Evolutionary conservation across 2,113 vertebrate genomes (phyloP).

Genomic region (Scatophagus argus): DNA sequence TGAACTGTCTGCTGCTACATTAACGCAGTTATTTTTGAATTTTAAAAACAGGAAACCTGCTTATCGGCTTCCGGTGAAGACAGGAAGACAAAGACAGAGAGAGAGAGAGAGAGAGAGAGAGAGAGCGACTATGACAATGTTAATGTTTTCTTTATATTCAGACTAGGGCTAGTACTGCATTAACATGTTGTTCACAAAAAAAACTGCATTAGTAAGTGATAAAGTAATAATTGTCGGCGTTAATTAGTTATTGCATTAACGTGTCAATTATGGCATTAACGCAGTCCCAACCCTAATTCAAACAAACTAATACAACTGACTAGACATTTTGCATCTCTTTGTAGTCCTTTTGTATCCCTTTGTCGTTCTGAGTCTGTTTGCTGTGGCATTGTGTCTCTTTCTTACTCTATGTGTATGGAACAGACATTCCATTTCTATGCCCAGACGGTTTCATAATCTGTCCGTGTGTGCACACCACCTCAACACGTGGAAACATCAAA

Average conservation of each 20-base stretch:
- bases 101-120: background rate
- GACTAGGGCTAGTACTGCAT: too few species aligned
- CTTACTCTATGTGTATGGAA: background rate
- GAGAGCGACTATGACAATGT: too few species aligned
- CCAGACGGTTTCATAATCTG: too few species aligned
- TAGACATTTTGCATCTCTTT: background rate
- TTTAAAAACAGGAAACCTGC: conserved; percentile 3
- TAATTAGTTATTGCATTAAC: too few species aligned
- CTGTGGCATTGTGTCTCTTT: background rate
- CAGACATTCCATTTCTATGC: too few species aligned
- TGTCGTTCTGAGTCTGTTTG: background rate
- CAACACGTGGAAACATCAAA: background rate
- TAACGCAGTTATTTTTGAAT: background rate
- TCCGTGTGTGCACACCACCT: too few species aligned
- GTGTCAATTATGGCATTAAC: too few species aligned
- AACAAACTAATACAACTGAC: background rate
- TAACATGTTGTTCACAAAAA: too few species aligned
- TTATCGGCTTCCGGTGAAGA: conserved; percentile 12
- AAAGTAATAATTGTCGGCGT: too few species aligned
- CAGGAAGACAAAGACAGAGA: background rate
- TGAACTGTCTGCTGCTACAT: background rate
- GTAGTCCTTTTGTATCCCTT: background rate
- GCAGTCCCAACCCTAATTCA: too few species aligned
- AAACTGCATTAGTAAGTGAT: too few species aligned
- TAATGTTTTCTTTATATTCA: too few species aligned